Percentiles rank a stretch among this genome's conserved stretches.
phyloP scores from a whole-genome alignment of 1,140 invertebrate genomes.

The Euura lappo region DNA sequence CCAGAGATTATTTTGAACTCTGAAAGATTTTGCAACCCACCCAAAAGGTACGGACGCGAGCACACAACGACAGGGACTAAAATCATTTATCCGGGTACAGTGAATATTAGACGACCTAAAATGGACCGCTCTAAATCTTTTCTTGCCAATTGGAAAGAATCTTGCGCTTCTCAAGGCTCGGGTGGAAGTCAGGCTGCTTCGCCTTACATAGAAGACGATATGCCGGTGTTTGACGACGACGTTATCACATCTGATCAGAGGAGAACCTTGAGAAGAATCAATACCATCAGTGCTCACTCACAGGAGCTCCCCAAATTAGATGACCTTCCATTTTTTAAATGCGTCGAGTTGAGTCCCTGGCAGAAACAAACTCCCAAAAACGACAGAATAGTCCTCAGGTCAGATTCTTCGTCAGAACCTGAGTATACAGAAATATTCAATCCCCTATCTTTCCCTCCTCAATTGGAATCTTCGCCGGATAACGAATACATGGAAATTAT shows the following conservation, averaged over 20 bases:
- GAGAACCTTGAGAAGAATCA: constrained; percentile 20
- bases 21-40: constrained; percentile 52
- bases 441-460: background rate
- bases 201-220: background rate
- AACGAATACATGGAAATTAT: constrained; percentile 1
- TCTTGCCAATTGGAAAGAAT: constrained; percentile 39
- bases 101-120: constrained; percentile 20
- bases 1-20: constrained; percentile 46
- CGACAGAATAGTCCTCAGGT: background rate
- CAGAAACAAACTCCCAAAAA: too few species aligned
- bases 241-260: constrained; percentile 5
- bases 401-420: background rate
- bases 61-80: constrained; percentile 50
- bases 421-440: constrained; percentile 9
- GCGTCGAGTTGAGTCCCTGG: background rate
- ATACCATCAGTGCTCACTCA: constrained; percentile 19
- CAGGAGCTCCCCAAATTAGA: background rate
- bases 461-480: constrained; percentile 11
- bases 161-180: constrained; percentile 14
- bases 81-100: constrained; percentile 35
- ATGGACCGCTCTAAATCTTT: constrained; percentile 35
- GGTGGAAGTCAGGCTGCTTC: background rate
- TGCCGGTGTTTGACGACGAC: constrained; percentile 8
- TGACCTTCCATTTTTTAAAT: constrained; percentile 4
- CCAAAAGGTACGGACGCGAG: constrained; percentile 41